Base-by-base conservation (phyloP, 92 coral and sea anemone species). In the Paragorgia papillata region DNA sequence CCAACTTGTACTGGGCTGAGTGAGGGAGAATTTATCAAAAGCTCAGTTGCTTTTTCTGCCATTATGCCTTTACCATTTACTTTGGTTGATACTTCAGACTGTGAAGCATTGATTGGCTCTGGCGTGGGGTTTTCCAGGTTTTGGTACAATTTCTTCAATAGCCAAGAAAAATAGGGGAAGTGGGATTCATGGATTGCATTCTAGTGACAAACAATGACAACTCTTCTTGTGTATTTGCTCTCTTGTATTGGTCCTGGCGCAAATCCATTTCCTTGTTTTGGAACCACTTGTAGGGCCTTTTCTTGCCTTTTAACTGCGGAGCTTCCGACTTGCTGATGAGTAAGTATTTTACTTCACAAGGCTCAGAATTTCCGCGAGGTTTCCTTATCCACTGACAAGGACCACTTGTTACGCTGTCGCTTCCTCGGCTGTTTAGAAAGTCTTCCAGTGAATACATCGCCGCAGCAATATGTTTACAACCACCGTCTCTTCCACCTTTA, bases 401-500 rank as follows among this genome's bases (percentile, higher is more conserved):
- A 7, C 55, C 55, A 41, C 73, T 66, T 39, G 73, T 66, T 18
- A 66, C 73, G 40, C 73, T 66, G 53, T 66, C 73, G 10, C 40
- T 15, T 33, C 73, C 73, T 46, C 46, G 24, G 28, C 49, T 66
- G 54, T 66, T 66, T 14, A 66, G 26, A n/a, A 66, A 27, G 28
- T 33, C 41, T 18, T 66, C 55, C 14, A 66, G 56, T 12, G 73
- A 66, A 46, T 66, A 66, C 73, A 37, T 66, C 30, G 56, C 73
- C 14, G 73, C 73, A 9, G 53, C 73, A 32, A 65, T 65, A 65
- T 65, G 73, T 43, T 65, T 35, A 20, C 73, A 65, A 1, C 73
- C 73, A 14, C 50, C 73, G 35, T 65, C 73, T 65, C 73, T n/a
- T 37, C 73, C 73, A 26, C 73, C 73, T 24, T 35, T 35, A 17